A percentile compares a stretch with the other conserved stretches of the same genome.
These are phyloP conservation scores for Aleadryas rufinucha DNA, from an alignment of 2,113 vertebrate species.

Conservation along the genomic window DNA sequence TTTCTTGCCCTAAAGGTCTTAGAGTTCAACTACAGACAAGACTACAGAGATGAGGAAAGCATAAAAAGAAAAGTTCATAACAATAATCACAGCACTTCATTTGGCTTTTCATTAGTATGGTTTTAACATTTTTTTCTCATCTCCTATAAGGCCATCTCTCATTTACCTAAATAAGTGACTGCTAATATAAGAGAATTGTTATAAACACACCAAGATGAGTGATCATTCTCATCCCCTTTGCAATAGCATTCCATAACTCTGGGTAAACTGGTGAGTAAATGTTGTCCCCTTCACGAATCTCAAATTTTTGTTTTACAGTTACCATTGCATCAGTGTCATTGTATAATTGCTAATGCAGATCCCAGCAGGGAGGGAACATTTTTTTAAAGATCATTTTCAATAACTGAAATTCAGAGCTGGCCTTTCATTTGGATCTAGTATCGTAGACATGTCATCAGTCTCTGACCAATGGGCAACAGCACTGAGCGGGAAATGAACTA, in stretches of 20 bases:
- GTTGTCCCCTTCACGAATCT: not conserved
- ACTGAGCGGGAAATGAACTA: not conserved
- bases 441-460: not conserved
- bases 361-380: not conserved
- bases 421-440: not conserved
- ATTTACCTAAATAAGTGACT: not conserved
- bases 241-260: not conserved
- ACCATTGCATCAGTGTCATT: not conserved
- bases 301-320: not conserved
- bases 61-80: not conserved
- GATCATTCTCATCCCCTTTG: not conserved
- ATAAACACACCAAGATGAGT: not conserved
- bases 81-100: not conserved
- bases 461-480: not conserved
- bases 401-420: not conserved
- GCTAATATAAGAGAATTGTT: not conserved
- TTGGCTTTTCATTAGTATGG: not conserved
- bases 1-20: not conserved
- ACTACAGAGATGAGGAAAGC: not conserved
- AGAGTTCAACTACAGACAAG: not conserved
- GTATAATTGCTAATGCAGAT: not conserved
- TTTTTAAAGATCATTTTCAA: not conserved
- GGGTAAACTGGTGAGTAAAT: not conserved
- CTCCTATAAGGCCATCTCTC: not conserved
- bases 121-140: not conserved